phyloP scores from a whole-genome alignment of 2,113 vertebrate genomes.

The Taurulus bubalis region DNA sequence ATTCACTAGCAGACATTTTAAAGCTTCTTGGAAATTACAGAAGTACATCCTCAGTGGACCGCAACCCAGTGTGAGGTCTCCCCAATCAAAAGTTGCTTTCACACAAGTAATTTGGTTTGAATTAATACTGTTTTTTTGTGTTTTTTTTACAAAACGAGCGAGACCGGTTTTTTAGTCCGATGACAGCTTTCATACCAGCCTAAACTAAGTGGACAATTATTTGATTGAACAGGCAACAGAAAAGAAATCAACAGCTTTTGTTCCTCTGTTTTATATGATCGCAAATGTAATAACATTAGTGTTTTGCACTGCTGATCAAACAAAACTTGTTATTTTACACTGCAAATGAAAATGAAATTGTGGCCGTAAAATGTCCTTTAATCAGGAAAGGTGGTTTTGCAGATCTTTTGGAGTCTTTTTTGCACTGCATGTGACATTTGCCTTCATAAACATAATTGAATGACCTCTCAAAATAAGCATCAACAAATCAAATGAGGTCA shows the following conservation, averaged over 20 bases:
- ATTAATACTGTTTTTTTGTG: neutral
- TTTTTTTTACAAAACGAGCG: neutral
- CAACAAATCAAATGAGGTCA: constrained; percentile 46
- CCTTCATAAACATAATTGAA: constrained; percentile 49
- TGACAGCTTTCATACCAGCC: neutral
- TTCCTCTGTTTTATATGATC: neutral
- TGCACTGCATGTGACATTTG: constrained; percentile 42
- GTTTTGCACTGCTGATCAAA: neutral
- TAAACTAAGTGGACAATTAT: neutral
- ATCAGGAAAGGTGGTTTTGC: constrained; percentile 1
- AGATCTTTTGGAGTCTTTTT: constrained; percentile 13
- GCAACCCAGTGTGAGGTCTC: neutral
- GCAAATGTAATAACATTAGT: neutral
- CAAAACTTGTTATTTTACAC: neutral
- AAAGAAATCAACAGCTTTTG: neutral
- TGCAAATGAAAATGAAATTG: too few relatives aligned
- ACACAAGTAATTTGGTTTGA: neutral
- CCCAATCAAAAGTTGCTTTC: neutral
- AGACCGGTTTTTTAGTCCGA: neutral
- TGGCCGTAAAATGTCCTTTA: neutral
- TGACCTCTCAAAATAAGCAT: constrained; percentile 31
- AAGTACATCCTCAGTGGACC: neutral
- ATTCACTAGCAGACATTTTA: neutral
- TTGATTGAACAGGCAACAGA: neutral
- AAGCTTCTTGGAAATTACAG: constrained; percentile 2